Evolutionary conservation across 2,113 vertebrate genomes (phyloP).

Genomic region (Ifrita kowaldi): DNA sequence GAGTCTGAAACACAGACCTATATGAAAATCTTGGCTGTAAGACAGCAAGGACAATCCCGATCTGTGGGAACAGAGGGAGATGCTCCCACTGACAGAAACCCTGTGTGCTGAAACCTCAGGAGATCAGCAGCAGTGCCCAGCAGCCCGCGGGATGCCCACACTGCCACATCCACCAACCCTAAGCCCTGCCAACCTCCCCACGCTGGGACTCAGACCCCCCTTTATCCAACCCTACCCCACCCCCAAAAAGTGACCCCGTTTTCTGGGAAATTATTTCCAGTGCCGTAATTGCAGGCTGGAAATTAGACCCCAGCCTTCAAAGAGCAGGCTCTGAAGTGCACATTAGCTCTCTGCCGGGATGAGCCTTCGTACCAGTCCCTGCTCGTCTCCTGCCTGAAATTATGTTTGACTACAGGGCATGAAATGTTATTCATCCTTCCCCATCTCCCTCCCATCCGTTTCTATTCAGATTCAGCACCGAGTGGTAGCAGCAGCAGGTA

Average conservation of each 20-base stretch:
- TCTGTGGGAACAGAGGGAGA: neutral
- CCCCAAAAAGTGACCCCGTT: constrained; percentile 21
- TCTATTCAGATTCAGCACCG: constrained; percentile 22
- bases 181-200: neutral
- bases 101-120: neutral
- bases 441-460: neutral
- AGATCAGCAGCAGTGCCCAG: neutral
- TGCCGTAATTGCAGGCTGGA: constrained; percentile 42
- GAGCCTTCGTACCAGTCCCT: neutral
- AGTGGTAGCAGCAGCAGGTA: constrained; percentile 27
- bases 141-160: neutral
- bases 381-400: constrained; percentile 41
- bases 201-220: accelerated
- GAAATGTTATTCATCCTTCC: constrained; percentile 52
- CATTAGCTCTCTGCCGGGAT: constrained; percentile 39
- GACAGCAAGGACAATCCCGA: neutral
- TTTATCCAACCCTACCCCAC: neutral
- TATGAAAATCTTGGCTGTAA: neutral
- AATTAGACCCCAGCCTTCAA: constrained; percentile 63
- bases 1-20: neutral
- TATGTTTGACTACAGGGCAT: constrained; percentile 48
- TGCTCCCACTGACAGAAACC: neutral
- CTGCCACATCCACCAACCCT: neutral
- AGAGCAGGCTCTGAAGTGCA: constrained; percentile 43
- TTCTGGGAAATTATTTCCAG: constrained; percentile 24